These are phyloP conservation scores for Aleiodes leptofemur DNA, from an alignment of 2,888 invertebrate genomes.

Conservation along the genomic window DNA sequence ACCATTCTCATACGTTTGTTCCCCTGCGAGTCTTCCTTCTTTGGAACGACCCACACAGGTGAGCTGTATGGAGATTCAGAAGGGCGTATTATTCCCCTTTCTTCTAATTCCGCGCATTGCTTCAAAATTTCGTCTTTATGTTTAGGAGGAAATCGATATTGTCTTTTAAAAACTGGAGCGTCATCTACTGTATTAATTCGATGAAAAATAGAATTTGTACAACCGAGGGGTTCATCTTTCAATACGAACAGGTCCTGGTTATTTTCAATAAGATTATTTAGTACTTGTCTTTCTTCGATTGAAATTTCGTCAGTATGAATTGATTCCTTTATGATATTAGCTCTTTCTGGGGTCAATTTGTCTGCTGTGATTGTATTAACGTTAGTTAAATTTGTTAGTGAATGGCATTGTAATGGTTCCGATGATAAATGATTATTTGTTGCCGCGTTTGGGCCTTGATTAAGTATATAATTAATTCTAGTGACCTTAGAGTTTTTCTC, in stretches of 20 bases:
- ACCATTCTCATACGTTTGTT: slow-evolving; percentile 46
- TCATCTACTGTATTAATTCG: slow-evolving; percentile 36
- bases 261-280: not conserved
- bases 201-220: slow-evolving; percentile 26
- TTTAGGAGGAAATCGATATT: slow-evolving; percentile 21
- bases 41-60: slow-evolving; percentile 9
- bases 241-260: slow-evolving; percentile 42
- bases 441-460: too few species aligned
- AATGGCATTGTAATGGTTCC: too few species aligned
- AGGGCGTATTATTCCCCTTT: too few species aligned
- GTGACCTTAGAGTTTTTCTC: too few species aligned
- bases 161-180: slow-evolving; percentile 26
- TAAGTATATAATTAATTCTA: too few species aligned
- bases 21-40: slow-evolving; percentile 45
- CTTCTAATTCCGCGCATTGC: too few species aligned
- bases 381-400: too few species aligned
- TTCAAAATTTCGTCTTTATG: slow-evolving; percentile 27
- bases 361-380: too few species aligned
- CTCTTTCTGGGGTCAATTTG: too few species aligned
- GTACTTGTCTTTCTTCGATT: not conserved
- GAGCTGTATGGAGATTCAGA: too few species aligned
- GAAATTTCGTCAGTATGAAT: not conserved
- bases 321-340: not conserved
- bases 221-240: slow-evolving; percentile 34
- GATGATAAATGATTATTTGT: too few species aligned